Base-by-base conservation (phyloP, 2,888 invertebrate genomes). In the Odontomyia ornata region DNA sequence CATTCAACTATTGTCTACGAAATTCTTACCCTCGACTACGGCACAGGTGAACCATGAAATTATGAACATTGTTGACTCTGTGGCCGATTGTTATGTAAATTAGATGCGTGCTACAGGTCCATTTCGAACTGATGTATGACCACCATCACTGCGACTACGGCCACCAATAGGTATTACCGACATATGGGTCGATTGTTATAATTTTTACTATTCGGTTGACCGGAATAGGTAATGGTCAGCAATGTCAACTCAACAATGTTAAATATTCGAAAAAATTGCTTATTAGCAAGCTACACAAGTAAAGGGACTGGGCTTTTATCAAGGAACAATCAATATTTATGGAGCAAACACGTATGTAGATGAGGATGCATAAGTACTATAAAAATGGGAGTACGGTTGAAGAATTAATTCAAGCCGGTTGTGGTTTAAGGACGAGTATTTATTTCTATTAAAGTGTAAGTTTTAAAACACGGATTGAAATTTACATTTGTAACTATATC, bases 71-170 rank as follows among this genome's bases (percentile, higher is more conserved):
- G 73, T 73, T 73, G 73, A 73, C 73, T 73, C 27, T 60, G 56
- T 56, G 23, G 71, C 18, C 30, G 56, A 56, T 72, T 72, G 71
- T 72, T 73, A 73, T 73, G 73, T 60, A 57, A 73, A 73, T 73
- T 73, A 57, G 57, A 73, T 73, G 73, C 73, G 73, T 73, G 73
- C 57, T 60, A 57, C 73, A 57, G 73, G 73, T 73, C 73, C 73
- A 73, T 73, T 73, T 57, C 18, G 52, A 23, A 21, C 28, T 18
- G 60, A 18, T 18, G 9, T 60, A 23, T 60, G 60, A 60, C 3
- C 60, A 60, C 15, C 52, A 52, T 18, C 15, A 15, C 52, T 4
- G 13, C 18, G 7, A 15, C 36, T 36, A 36, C 36, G 5, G 9
- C n/a, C 36, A 36, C 36, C 36, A 52, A 52, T 52, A 52, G 15